Base-by-base conservation (phyloP, 2,113 vertebrate genomes). In the Phrynosoma platyrhinos region DNA sequence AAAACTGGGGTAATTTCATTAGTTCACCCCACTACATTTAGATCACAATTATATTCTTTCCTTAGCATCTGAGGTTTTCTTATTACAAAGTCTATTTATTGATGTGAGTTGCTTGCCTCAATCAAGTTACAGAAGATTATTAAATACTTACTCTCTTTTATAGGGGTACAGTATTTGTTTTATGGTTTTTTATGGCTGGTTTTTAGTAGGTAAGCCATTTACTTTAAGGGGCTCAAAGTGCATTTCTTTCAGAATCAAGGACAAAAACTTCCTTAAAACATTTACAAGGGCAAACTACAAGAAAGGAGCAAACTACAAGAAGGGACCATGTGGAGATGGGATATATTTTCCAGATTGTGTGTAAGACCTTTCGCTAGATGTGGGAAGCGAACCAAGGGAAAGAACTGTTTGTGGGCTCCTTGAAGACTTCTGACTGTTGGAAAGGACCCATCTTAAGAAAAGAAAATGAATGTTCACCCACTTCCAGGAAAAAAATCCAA, bases 21-120 rank as follows among this genome's bases (percentile, higher is more conserved):
- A 74, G 52, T 68, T 88, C 55, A 75, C 36, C 36, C 64, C 74
- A 83, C n/a, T 40, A 79, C 5, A n/a, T 84, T 64, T 80, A 80
- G 53, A 47, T 32, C 2, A 80, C 47, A 69, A 72, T 68, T 40
- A 74, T 74, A 8, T 72, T 76, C 30, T 21, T 7, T 53, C n/a
- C 66, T 83, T 58, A 30, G 10, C 68, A 20, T 40, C 66, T 86
- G 21, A 23, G 6, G 83, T 76, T 82, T 81, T 85, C 77, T 84
- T 75, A 75, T 80, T 42, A 79, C n/a, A 58, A 90, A 80, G 42
- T 64, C 83, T 89, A 89, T 84, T 90, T 90, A 87, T 47, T 80
- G 75, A 80, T 32, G 76, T 87, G 23, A 78, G 30, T 18, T 69
- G 18, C 30, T 90, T 84, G 83, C 42, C 77, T 81, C 64, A 87